Percentiles rank a stretch among this genome's conserved stretches.
These are phyloP conservation scores for Drosophila hamatofila DNA, from an alignment of 2,888 invertebrate genomes.

Conservation along the genomic window DNA sequence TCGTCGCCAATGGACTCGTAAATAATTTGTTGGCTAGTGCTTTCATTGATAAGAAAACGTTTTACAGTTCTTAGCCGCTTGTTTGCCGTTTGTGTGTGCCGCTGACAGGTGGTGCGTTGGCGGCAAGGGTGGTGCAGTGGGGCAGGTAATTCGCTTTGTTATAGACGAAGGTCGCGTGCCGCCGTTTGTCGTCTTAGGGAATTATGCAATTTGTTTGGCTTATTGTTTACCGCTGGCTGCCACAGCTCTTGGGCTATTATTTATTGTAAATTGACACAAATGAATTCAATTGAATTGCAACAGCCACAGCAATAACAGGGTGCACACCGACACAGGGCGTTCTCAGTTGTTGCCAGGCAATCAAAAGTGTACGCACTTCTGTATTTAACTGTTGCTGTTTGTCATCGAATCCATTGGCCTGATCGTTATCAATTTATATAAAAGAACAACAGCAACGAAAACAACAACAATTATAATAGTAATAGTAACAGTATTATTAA, in stretches of 20 bases:
- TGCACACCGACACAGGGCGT: slow-evolving; percentile 26
- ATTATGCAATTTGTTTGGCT: slow-evolving; percentile 69
- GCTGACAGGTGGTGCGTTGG: slow-evolving; percentile 39
- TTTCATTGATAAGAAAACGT: slow-evolving; percentile 57
- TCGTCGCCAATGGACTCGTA: slow-evolving; percentile 37
- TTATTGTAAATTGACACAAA: slow-evolving; percentile 78
- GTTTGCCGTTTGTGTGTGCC: slow-evolving; percentile 35
- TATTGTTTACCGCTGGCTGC: slow-evolving; percentile 33
- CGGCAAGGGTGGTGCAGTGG: background rate
- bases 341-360: slow-evolving; percentile 37
- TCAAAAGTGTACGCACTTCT: background rate
- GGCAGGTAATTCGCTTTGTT: slow-evolving; percentile 9
- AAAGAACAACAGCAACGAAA: slow-evolving; percentile 5
- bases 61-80: slow-evolving; percentile 38
- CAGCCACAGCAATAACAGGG: slow-evolving; percentile 33
- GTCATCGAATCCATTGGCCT: slow-evolving; percentile 26
- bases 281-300: slow-evolving; percentile 76
- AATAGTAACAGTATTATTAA: background rate
- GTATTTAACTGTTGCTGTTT: slow-evolving; percentile 21
- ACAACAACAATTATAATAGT: background rate
- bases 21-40: slow-evolving; percentile 53
- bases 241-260: slow-evolving; percentile 47
- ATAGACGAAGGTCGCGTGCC: slow-evolving; percentile 67
- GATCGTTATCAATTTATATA: slow-evolving; percentile 45
- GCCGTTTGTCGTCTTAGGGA: slow-evolving; percentile 42